Conservation (phyloP, 2,888 invertebrate species). For the Coecobrya sp. region DNA sequence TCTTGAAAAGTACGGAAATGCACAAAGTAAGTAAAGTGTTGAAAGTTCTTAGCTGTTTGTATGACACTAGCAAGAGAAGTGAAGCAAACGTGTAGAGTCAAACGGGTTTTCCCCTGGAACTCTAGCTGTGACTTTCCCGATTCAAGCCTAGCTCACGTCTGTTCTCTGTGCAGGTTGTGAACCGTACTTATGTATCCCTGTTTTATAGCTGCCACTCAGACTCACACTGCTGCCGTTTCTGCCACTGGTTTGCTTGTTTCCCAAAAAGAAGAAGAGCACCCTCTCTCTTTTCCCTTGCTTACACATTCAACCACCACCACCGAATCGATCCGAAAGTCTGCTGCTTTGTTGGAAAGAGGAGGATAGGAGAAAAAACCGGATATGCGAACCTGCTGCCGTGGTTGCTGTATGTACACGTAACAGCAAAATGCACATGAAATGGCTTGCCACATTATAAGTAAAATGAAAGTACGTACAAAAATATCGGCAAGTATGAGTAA, state of each 20-base stretch:
- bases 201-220: slow-evolving; percentile 21
- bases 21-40: slow-evolving; percentile 21
- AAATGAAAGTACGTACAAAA: slow-evolving; percentile 17
- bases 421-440: slow-evolving; percentile 28
- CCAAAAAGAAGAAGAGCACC: slow-evolving; percentile 41
- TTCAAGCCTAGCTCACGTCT: slow-evolving; percentile 73
- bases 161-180: slow-evolving; percentile 61
- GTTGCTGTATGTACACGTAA: not conserved
- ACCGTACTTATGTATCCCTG: slow-evolving; percentile 64
- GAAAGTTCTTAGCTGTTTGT: not conserved
- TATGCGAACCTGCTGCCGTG: slow-evolving; percentile 42
- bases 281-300: slow-evolving; percentile 62
- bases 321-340: slow-evolving; percentile 77
- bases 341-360: slow-evolving; percentile 59
- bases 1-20: slow-evolving; percentile 26
- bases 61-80: not conserved
- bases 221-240: slow-evolving; percentile 9
- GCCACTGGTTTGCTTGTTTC: slow-evolving; percentile 36
- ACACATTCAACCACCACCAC: slow-evolving; percentile 65
- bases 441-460: slow-evolving; percentile 13
- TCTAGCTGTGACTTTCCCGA: slow-evolving; percentile 58
- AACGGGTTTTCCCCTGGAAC: slow-evolving; percentile 20
- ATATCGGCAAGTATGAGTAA: not conserved
- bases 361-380: slow-evolving; percentile 59
- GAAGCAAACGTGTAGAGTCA: slow-evolving; percentile 38